Evolutionary conservation across 1,140 invertebrate genomes (phyloP).

Genomic region (Sipha flava): DNA sequence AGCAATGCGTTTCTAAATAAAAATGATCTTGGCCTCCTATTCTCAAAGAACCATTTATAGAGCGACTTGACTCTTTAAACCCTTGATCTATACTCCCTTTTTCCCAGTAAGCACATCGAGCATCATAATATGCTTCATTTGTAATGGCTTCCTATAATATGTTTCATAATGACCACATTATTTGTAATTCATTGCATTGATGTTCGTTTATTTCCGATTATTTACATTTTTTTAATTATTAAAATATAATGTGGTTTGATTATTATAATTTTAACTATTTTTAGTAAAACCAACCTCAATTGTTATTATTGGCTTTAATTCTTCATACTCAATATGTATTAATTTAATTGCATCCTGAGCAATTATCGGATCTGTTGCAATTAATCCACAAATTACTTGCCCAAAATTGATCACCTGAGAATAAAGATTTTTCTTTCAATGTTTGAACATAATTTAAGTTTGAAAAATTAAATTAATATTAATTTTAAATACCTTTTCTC

Average conservation of each 20-base stretch:
- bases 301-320: constrained; percentile 66
- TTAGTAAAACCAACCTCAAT: constrained; percentile 56
- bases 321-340: constrained; percentile 68
- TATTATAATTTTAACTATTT: too few species aligned
- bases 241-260: too few species aligned
- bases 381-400: constrained; percentile 67
- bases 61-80: constrained; percentile 55
- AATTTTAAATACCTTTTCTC: constrained; percentile 47
- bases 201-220: too few species aligned
- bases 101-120: constrained; percentile 46
- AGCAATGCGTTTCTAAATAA: constrained; percentile 81
- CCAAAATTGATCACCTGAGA: constrained; percentile 61
- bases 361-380: constrained; percentile 60
- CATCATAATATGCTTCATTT: constrained; percentile 54
- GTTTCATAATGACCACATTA: not conserved
- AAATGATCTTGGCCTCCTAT: constrained; percentile 94
- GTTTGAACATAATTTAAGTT: too few species aligned
- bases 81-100: constrained; percentile 60
- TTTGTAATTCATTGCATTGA: too few species aligned
- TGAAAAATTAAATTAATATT: too few species aligned
- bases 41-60: constrained; percentile 61
- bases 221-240: too few species aligned
- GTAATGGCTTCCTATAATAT: constrained; percentile 61
- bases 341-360: constrained; percentile 65
- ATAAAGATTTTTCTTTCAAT: not conserved